Conservation (phyloP, 2,113 vertebrate species). For the Donacobius atricapilla region DNA sequence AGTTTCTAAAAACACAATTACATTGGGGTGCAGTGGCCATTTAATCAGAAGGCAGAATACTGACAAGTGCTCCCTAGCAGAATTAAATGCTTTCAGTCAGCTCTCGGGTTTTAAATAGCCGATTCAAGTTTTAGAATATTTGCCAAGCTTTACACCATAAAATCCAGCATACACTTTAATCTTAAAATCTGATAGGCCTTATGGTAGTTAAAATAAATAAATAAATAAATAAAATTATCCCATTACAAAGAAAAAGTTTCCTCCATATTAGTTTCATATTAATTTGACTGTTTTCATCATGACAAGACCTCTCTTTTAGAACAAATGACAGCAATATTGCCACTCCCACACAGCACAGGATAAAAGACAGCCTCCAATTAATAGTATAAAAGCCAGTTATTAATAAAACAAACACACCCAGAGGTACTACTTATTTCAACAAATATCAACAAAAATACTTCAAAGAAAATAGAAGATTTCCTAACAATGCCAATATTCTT, state of each 20-base stretch:
- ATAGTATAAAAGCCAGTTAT: neutral
- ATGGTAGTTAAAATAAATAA: neutral
- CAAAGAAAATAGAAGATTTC: neutral
- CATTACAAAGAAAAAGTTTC: neutral
- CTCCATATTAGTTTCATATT: neutral
- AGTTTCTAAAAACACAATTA: neutral
- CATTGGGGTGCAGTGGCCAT: neutral
- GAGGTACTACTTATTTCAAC: neutral
- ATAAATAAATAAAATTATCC: neutral
- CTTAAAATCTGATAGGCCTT: neutral
- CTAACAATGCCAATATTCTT: neutral
- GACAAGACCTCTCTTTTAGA: neutral
- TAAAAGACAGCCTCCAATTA: neutral
- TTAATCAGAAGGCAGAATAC: neutral
- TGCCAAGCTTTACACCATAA: neutral
- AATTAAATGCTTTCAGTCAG: neutral
- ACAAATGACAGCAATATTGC: neutral
- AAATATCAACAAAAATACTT: neutral
- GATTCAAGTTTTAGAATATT: neutral
- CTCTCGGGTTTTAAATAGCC: neutral
- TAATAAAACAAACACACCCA: neutral
- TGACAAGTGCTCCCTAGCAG: neutral
- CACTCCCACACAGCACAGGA: neutral
- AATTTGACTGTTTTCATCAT: neutral
- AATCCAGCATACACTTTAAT: neutral